Evolutionary conservation across 2,113 vertebrate species (phyloP), one percentile per base, ranked within the genome.

Genomic region (Mungos mungo): DNA sequence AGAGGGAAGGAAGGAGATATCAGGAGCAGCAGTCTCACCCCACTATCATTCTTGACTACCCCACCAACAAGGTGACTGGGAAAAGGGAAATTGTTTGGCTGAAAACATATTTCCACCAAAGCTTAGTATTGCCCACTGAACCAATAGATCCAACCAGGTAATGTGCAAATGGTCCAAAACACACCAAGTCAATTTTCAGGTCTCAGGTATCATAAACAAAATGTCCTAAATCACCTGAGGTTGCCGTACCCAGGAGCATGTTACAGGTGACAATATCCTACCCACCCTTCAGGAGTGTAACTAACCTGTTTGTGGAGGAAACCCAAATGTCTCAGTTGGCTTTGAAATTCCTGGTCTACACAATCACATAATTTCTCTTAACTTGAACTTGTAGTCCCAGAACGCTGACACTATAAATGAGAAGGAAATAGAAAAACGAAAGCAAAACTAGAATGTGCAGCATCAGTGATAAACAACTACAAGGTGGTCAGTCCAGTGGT

Each of bases 301-400:
- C 98, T 99, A 99, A 98, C 98, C 99, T 97, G 99, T 99, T 96
- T 99, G 99, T 93, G 99, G 99, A 98, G 99, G 99, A 98, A 98
- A 99, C 97, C 97, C 99, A 92, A 96, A 98, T 98, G 98, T 99
- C 98, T 98, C 99, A 18, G 99, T 99, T 98, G 99, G 99, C 92
- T 98, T 99, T 97, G 98, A 98, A 95, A 98, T 99, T 97, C 98
- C 98, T 94, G 98, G 99, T 98, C 98, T 99, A 97, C 99, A 98
- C 95, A 68, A 99, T 99, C 99, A 99, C 99, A 99, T 99, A 99
- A 99, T 99, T 99, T 99, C 99, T 98, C 99, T 99, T 98, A 99
- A 99, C 99, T 98, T 99, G 98, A 99, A 99, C 98, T 98, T 99
- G 98, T 99, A 99, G 97, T 99, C 99, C 85, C 99, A 99, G 98